Evolutionary conservation across 1,140 invertebrate species (phyloP), one percentile per base, ranked within the genome.

Genomic region (Choristoneura fumiferana): DNA sequence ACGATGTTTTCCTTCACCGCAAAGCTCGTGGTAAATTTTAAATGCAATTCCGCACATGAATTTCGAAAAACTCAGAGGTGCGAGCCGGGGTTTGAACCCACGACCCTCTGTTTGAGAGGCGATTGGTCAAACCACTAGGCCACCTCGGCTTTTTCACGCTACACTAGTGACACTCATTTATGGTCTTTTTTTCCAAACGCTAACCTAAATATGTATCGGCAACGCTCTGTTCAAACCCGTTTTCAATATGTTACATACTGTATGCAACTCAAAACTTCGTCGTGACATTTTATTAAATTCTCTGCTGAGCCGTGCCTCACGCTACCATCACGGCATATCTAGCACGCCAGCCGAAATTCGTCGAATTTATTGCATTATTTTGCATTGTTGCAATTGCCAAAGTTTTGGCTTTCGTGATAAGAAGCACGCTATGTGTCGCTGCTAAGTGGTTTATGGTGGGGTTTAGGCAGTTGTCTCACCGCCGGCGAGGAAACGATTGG

Each of bases 251-350:
- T 17, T 22, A 49, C 22, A 49, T 49, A 17, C 40, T n/a, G n/a
- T n/a, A n/a, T n/a, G n/a, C n/a, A n/a, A n/a, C 22, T 49, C 18
- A 13, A 49, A 12, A 18, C 10, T 8, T 43, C 43, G n/a, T 17
- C 43, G 43, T 49, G 43, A 49, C 43, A 49, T 49, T 49, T 49
- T 49, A 49, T 49, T 49, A 49, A 49, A 49, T 49, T 49, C 40
- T 18, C 22, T 18, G 43, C 40, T 8, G 17, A 49, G 43, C 22
- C 22, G 22, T 49, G 43, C 43, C 22, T 29, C 22, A 29, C 4
- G 43, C 43, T 49, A 49, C 43, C 22, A 49, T 22, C 43, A 49
- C 18, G 40, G 14, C 18, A 43, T 18, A 15, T 43, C 14, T 17
- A 10, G 17, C 40, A 43, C 40, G 43, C 43, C 22, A 49, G 17